Evolutionary conservation across 2,888 invertebrate genomes (phyloP).

Genomic region (Eurois occulta): DNA sequence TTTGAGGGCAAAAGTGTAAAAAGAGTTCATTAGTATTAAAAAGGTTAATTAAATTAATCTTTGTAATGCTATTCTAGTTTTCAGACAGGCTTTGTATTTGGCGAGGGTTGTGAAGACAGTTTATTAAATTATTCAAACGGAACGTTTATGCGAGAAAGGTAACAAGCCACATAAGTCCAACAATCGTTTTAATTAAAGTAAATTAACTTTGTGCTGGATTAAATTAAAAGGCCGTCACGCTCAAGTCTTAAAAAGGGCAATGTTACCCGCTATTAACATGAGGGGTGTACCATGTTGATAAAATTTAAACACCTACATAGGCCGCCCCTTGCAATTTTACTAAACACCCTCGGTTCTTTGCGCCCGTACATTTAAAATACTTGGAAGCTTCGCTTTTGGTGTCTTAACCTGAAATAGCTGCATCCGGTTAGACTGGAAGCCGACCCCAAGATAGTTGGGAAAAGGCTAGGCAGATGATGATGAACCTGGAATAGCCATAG

Average conservation of each 20-base stretch:
- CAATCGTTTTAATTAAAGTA: conserved; percentile 53
- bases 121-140: conserved; percentile 28
- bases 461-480: too few species aligned
- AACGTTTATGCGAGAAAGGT: conserved; percentile 19
- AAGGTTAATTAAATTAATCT: conserved; percentile 30
- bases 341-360: neutral
- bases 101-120: conserved; percentile 5
- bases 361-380: neutral
- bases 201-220: conserved; percentile 32
- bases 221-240: conserved; percentile 52
- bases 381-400: neutral
- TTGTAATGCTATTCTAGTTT: conserved; percentile 28
- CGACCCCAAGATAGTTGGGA: too few species aligned
- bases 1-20: conserved; percentile 7
- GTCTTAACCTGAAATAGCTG: too few species aligned
- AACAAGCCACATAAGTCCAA: conserved; percentile 10
- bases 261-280: conserved; percentile 14
- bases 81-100: conserved; percentile 10
- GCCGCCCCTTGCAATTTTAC: neutral
- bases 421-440: too few species aligned
- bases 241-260: conserved; percentile 27
- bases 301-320: conserved; percentile 31
- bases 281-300: conserved; percentile 10
- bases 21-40: conserved; percentile 31
- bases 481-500: too few species aligned